A percentile compares a stretch with the other conserved stretches of the same genome.
Conservation (phyloP, 2,888 invertebrate species). For the Steromphala cineraria region DNA sequence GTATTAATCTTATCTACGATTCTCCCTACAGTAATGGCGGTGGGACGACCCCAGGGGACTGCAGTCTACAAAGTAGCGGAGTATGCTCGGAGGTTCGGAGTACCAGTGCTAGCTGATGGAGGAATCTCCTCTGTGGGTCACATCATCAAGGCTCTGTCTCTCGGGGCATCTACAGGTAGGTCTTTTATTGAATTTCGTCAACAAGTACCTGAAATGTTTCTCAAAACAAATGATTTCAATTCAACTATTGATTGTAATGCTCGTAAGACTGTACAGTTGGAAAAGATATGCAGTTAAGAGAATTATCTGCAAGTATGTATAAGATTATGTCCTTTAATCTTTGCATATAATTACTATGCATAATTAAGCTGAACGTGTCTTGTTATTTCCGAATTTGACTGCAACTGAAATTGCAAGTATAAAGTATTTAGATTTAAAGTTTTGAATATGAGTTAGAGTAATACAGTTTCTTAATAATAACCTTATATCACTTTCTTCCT, state of each 20-base stretch:
- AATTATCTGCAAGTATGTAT: too few species aligned
- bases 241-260: not conserved
- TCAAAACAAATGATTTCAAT: not conserved
- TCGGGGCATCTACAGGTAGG: constrained; percentile 90
- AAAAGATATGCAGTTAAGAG: too few species aligned
- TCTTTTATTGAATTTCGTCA: not conserved
- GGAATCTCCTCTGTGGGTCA: constrained; percentile 98
- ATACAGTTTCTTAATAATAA: too few species aligned
- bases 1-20: not conserved
- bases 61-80: constrained; percentile 97
- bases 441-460: too few species aligned
- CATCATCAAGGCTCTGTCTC: constrained; percentile 93
- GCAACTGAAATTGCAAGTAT: too few species aligned
- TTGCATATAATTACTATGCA: too few species aligned
- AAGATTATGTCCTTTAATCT: too few species aligned
- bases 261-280: not conserved
- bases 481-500: too few species aligned
- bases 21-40: constrained; percentile 91
- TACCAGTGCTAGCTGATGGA: constrained; percentile 99
- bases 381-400: too few species aligned
- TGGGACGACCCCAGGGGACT: constrained; percentile 97
- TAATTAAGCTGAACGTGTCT: too few species aligned
- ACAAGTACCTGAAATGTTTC: too few species aligned
- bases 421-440: too few species aligned
- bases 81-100: constrained; percentile 89